These are phyloP conservation scores for Lymantria monacha DNA, from an alignment of 2,888 invertebrate species.

Conservation along the genomic window DNA sequence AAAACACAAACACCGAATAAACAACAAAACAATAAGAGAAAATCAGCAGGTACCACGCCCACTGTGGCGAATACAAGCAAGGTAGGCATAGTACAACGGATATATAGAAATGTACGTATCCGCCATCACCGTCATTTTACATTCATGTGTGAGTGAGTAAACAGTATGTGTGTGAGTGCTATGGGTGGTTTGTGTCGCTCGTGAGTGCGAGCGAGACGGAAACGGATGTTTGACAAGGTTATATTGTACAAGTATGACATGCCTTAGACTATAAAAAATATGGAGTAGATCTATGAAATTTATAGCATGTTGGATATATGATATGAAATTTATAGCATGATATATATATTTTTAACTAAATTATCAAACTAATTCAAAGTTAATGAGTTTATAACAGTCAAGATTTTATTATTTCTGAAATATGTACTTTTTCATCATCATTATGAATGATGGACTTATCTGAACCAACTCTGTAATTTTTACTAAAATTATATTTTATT, in stretches of 20 bases:
- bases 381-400: too few species aligned
- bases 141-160: conserved; percentile 59
- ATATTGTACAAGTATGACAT: background rate
- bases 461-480: too few species aligned
- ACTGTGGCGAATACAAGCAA: conserved; percentile 71
- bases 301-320: too few species aligned
- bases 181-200: conserved; percentile 38
- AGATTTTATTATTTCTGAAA: too few species aligned
- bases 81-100: conserved; percentile 83
- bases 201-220: conserved; percentile 40
- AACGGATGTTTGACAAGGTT: conserved; percentile 32
- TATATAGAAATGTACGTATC: conserved; percentile 83
- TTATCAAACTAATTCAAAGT: too few species aligned
- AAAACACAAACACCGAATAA: conserved; percentile 44
- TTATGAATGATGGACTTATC: too few species aligned
- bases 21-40: conserved; percentile 57
- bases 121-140: conserved; percentile 69
- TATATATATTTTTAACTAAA: too few species aligned
- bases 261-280: background rate
- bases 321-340: too few species aligned
- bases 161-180: conserved; percentile 32
- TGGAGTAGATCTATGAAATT: background rate
- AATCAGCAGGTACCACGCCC: conserved; percentile 74
- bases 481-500: too few species aligned
- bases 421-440: too few species aligned